Evolutionary conservation across 2,888 invertebrate genomes (phyloP).

Genomic region (Iphiclides podalirius): DNA sequence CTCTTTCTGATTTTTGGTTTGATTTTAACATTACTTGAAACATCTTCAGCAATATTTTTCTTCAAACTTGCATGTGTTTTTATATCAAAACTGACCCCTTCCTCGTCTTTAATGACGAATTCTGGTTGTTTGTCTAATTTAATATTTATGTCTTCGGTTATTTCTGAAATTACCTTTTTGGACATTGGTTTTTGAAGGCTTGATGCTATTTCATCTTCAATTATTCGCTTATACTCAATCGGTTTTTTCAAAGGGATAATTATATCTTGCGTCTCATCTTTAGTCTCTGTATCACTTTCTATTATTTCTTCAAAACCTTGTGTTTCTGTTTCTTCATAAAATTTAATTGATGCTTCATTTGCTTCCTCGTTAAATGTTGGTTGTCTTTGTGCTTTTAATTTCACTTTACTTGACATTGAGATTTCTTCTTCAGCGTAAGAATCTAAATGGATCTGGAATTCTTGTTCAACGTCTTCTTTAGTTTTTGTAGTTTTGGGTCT

Average conservation of each 20-base stretch:
- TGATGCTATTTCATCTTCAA: conserved; percentile 62
- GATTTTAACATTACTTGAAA: conserved; percentile 85
- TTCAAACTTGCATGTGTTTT: conserved; percentile 68
- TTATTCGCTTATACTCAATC: conserved; percentile 44
- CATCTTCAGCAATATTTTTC: conserved; percentile 85
- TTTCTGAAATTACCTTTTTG: conserved; percentile 64
- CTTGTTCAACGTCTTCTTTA: conserved; percentile 93
- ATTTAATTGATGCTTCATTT: conserved; percentile 86
- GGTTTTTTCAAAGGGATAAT: conserved; percentile 60
- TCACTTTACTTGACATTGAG: conserved; percentile 91
- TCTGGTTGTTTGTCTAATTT: conserved; percentile 85
- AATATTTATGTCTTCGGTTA: conserved; percentile 81
- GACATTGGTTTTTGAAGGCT: conserved; percentile 54
- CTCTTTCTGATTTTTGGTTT: conserved; percentile 82
- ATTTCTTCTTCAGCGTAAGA: conserved; percentile 94
- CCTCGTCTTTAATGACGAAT: conserved; percentile 83
- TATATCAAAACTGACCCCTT: conserved; percentile 75
- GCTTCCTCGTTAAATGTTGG: conserved; percentile 88
- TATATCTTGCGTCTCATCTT: conserved; percentile 57
- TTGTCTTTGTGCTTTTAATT: conserved; percentile 86
- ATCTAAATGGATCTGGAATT: conserved; percentile 91
- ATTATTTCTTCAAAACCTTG: conserved; percentile 71
- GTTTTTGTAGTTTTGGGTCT: conserved; percentile 87
- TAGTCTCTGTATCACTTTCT: conserved; percentile 70
- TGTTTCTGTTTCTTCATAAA: conserved; percentile 68